These are phyloP conservation scores for Psix sp. DNA, from an alignment of 1,140 invertebrate species.

Conservation along the genomic window DNA sequence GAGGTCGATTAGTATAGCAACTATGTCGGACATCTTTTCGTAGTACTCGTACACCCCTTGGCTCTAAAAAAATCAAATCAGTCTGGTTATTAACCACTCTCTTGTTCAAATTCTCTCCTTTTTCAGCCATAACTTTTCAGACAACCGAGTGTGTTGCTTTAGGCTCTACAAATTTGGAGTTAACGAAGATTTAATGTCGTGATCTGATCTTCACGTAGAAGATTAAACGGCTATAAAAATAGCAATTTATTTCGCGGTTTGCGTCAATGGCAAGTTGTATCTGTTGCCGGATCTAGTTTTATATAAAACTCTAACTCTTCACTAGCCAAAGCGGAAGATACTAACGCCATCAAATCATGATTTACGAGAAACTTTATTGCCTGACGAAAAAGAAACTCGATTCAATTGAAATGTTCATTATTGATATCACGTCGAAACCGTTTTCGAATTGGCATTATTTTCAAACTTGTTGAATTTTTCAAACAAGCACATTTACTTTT, in stretches of 20 bases:
- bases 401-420: slow-evolving; percentile 1
- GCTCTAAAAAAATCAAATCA: slow-evolving; percentile 62
- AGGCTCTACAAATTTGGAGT: too few relatives aligned
- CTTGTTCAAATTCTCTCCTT: background rate
- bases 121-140: slow-evolving; percentile 32
- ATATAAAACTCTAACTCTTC: slow-evolving; percentile 11
- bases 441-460: too few relatives aligned
- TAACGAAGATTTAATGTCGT: too few relatives aligned
- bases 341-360: slow-evolving; percentile 16
- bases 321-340: slow-evolving; percentile 8
- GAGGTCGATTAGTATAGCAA: slow-evolving; percentile 76
- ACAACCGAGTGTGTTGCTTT: too few relatives aligned
- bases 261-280: slow-evolving; percentile 21
- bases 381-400: slow-evolving; percentile 1
- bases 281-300: slow-evolving; percentile 7
- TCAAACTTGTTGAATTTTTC: too few relatives aligned
- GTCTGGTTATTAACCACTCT: background rate
- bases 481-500: too few relatives aligned
- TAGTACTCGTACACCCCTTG: slow-evolving; percentile 70
- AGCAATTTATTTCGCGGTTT: slow-evolving; percentile 26
- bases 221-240: slow-evolving; percentile 31
- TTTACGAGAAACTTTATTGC: slow-evolving; percentile 21
- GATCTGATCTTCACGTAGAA: too few relatives aligned
- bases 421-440: too few relatives aligned
- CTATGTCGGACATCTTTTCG: slow-evolving; percentile 74